phyloP scores from a whole-genome alignment of 1,140 invertebrate species.

The Marisa cornuarietis region DNA sequence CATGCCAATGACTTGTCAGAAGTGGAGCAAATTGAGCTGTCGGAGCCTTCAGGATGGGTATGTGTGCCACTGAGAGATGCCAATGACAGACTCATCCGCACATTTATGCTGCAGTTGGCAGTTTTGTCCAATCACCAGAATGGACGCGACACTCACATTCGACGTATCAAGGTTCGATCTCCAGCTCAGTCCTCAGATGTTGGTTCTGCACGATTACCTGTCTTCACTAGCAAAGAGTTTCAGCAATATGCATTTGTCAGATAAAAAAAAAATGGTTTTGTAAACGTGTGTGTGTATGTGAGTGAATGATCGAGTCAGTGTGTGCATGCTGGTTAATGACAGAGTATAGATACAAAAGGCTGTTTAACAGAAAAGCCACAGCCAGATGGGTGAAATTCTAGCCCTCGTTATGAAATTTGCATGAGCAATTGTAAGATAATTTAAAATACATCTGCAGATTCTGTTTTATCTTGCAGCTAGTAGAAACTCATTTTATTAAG shows the following conservation, averaged over 20 bases:
- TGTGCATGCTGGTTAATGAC: no score
- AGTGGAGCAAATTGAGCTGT: conserved; percentile 92
- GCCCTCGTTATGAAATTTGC: no score
- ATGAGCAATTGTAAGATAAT: no score
- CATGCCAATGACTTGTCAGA: conserved; percentile 99
- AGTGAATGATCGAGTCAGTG: no score
- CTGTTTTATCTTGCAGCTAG: no score
- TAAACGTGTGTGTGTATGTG: no score
- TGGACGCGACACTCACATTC: conserved; percentile 96
- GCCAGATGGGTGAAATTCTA: no score
- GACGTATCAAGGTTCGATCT: conserved; percentile 96
- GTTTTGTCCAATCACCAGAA: conserved; percentile 96
- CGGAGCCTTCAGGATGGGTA: conserved; percentile 96
- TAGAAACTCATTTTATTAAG: no score
- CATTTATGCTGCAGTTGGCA: conserved; percentile 90
- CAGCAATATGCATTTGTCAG: conserved; percentile 19
- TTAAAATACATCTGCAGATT: no score
- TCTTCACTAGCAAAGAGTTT: conserved; percentile 23
- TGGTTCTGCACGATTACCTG: conserved; percentile 13
- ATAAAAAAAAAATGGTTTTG: not conserved
- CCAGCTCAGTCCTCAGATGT: conserved; percentile 77
- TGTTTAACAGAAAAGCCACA: no score
- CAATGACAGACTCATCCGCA: conserved; percentile 85
- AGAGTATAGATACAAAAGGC: no score
- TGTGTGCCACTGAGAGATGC: conserved; percentile 86